Evolutionary conservation across 2,797 vertebrate species (phyloP), one percentile per base, ranked within the genome.

Genomic region (Acanthurus leucopareius): DNA sequence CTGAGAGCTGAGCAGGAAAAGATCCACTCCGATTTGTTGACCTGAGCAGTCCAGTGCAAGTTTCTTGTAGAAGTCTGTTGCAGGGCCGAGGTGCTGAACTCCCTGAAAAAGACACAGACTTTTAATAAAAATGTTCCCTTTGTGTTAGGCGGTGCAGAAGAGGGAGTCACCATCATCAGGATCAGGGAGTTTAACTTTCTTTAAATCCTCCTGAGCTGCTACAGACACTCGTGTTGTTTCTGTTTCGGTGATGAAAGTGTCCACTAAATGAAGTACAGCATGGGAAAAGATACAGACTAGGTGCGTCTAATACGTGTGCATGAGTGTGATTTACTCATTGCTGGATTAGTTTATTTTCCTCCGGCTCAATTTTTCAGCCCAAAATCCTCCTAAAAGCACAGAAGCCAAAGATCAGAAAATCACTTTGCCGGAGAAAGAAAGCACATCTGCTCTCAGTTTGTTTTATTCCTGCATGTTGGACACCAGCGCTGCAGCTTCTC

Each of bases 1-100:
- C 78, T 99, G 98, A 22, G 97, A 97, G 93, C 97, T 99, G 86
- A 99, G 91, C 69, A 99, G 95, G 94, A 99, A 99, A 4, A 99
- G 96, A 92, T 99, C 98, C 90, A 99, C 97, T 7, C 96, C 97
- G 1, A 97, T 97, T 87, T 99, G 98, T 82, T 99, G 98, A 20
- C 98, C 98, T 0, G 98, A 99, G 88, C 98, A 99, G 89, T 99
- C 98, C 93, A 99, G 93, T n/a, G 98, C 97, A 7, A 99, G 94
- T 83, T 99, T 99, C 94, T 99, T 99, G 79, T 99, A 99, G 92
- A 99, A 99, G 90, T 99, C 98, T 3, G 98, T 99, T 64, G 98
- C 98, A 17, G 98, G 98, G 75, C 97, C 97, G 67, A 99, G 96
- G 91, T 99, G 97, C 65, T 98, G 97, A 20, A 98, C 96, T 14